These are phyloP conservation scores for Macropus fuliginosus DNA, from an alignment of 2,797 vertebrate species.

Conservation along the genomic window DNA sequence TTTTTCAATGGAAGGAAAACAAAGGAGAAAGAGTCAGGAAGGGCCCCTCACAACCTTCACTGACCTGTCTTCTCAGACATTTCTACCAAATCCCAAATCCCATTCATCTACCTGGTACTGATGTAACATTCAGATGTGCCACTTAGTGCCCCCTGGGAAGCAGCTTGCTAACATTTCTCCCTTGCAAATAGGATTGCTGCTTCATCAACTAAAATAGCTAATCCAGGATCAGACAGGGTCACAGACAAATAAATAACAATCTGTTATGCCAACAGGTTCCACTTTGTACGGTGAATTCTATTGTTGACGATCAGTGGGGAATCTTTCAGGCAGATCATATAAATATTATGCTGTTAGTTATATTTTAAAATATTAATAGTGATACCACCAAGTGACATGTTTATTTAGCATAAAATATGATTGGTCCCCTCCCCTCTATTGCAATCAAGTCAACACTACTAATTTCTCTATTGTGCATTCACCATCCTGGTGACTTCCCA, in stretches of 20 bases:
- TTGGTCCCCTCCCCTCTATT: neutral
- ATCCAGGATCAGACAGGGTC: neutral
- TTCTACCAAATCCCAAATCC: neutral
- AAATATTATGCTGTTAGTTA: neutral
- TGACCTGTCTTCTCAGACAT: neutral
- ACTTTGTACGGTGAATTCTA: neutral
- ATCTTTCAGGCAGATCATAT: neutral
- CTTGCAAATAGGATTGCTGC: neutral
- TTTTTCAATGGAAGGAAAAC: neutral
- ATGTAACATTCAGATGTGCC: neutral
- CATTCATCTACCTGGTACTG: neutral
- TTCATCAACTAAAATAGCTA: neutral
- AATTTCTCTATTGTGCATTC: neutral
- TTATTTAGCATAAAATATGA: neutral
- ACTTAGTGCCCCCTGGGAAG: neutral
- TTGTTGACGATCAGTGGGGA: neutral
- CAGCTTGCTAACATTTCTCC: neutral
- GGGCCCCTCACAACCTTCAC: neutral
- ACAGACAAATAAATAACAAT: neutral
- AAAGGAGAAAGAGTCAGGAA: neutral
- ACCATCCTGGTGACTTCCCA: neutral
- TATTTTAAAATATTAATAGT: neutral
- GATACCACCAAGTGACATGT: neutral
- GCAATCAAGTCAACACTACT: neutral
- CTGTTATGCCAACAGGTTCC: neutral